Base-by-base conservation (phyloP, 2,113 vertebrate species). In the Xiphophorus hellerii region DNA sequence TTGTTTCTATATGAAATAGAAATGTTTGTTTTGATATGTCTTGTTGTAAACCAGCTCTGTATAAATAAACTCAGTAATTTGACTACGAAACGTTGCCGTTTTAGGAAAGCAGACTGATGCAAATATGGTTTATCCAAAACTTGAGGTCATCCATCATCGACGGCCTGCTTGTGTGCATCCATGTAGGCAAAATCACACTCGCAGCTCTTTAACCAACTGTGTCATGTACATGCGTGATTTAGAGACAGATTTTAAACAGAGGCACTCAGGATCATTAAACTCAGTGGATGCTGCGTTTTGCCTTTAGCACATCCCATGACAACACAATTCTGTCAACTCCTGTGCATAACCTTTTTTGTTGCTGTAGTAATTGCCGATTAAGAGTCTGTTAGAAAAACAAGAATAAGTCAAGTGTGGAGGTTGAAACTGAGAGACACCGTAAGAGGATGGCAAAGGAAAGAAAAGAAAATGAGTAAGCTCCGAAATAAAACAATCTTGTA, bases 321-420 rank as follows among this genome's bases (percentile, higher is more conserved):
- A 92, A 84, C 81, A 81, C 73, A 85, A 90, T 87, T 78, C 78
- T 76, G 85, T 90, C 87, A 87, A 87, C 82, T 74, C 78, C 82
- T 78, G 82, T 76, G 80, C 77, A 86, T 86, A 87, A 89, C 87
- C 89, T 90, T 86, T 91, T 85, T 91, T 87, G 87, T 81, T 87
- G 78, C 83, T 54, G 81, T 77, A 70, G 78, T 90, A 88, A 92
- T 91, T 84, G 82, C 77, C 58, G 58, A 92, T 89, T 90, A 91
- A 88, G 79, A 87, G 82, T 84, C 80, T 86, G 84, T 83, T 89
- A 76, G 81, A 82, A 88, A 83, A 74, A 87, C 72, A 76, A 79
- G 63, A 62, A 77, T 89, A 80, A 78, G 74, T 35, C 13, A 11
- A 67, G 37, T 13, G 5, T 62, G 39, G 69, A 76, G 31, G 44